Base-by-base conservation (phyloP, 2,797 vertebrate species). In the Platalea minor region DNA sequence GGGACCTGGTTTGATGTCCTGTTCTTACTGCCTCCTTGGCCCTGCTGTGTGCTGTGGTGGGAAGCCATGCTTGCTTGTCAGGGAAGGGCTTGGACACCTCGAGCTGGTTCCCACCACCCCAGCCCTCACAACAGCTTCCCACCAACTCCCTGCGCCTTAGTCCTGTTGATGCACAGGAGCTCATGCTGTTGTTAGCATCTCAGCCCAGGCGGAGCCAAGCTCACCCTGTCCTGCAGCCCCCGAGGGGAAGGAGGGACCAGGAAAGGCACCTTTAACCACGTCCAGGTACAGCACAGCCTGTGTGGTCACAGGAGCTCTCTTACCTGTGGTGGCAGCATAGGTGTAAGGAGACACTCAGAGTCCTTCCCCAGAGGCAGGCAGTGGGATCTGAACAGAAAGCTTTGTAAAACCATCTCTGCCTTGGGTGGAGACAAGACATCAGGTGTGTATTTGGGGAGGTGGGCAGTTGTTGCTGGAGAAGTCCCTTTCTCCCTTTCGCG, bases 91-190 rank as follows among this genome's bases (percentile, higher is more conserved):
- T 72, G 41, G 37, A 26, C 5, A 15, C 45, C 43, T 37, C 4
- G 1, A 35, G 41, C 60, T 87, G 43, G 5, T 89, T 91, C 45
- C 14, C n/a, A 35, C 33, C 4, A 3, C n/a, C 24, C 18, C 24
- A 72, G 20, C 13, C 12, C 31, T 77, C 1, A 0, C 46, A 68
- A 19, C 11, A 53, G 37, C 60, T 85, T 92, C 46, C 50, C 39
- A 41, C 25, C 7, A 51, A 0, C 13, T 56, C 20, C 7, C 28
- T 60, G 10, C 0, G 0, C 51, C 21, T 60, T 85, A 25, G 10
- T 24, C 79, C 9, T 64, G 17, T 25, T 72, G 37, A 15, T 39
- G 29, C 3, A 18, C n/a, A n/a, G 76, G 46, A 85, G 7, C 45
- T 61, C 4, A 1, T 65, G 25, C 43, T 54, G 56, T 51, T 39